phyloP scores from a whole-genome alignment of 1,140 invertebrate genomes.

The Drosophila lowei region DNA sequence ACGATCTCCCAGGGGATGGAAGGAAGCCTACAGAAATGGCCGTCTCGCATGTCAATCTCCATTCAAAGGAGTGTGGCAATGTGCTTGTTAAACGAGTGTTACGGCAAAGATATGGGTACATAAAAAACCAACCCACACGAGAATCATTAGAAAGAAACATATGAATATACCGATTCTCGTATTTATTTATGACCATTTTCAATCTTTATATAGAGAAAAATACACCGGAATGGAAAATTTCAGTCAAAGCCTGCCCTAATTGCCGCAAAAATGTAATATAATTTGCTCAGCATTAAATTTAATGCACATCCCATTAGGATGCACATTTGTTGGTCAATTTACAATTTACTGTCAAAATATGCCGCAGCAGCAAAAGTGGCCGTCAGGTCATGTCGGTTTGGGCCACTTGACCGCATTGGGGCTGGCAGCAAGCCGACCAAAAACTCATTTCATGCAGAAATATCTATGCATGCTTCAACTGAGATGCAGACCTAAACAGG shows the following conservation, averaged over 20 bases:
- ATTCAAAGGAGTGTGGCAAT: slow-evolving; percentile 21
- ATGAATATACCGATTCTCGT: not conserved
- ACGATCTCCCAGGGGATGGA: slow-evolving; percentile 22
- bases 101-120: slow-evolving; percentile 1
- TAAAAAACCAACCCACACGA: no score
- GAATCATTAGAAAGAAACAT: slow-evolving; percentile 6
- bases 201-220: no score
- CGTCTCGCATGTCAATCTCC: slow-evolving; percentile 44
- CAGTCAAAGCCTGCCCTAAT: slow-evolving; percentile 16
- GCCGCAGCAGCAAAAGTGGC: slow-evolving; percentile 15
- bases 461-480: not conserved
- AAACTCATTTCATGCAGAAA: slow-evolving; percentile 40
- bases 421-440: slow-evolving; percentile 11
- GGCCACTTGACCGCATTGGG: slow-evolving; percentile 59
- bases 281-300: slow-evolving; percentile 24
- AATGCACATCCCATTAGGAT: slow-evolving; percentile 24
- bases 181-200: slow-evolving; percentile 18
- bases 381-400: not conserved
- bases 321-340: slow-evolving; percentile 39
- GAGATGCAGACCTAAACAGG: slow-evolving; percentile 7
- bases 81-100: not conserved
- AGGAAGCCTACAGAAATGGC: slow-evolving; percentile 21
- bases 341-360: slow-evolving; percentile 45
- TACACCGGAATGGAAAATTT: no score
- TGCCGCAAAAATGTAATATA: slow-evolving; percentile 19